phyloP scores from a whole-genome alignment of 2,797 vertebrate species.

The Scolopax rusticola region DNA sequence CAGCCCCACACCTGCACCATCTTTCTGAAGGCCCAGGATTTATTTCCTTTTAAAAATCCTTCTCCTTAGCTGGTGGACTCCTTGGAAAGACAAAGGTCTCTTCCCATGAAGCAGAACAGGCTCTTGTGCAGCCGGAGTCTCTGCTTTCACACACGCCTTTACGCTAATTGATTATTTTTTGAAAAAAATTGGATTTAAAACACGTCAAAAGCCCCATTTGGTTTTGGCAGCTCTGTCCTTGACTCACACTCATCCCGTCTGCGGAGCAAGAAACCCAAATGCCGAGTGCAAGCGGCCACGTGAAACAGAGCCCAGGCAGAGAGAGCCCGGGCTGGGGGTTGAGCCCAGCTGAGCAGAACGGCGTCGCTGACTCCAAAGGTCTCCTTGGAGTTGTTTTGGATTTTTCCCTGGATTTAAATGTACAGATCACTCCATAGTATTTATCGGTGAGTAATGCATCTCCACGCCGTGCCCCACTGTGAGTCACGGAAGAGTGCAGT shows the following conservation, averaged over 20 bases:
- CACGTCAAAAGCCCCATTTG: not conserved
- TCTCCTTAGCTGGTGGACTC: not conserved
- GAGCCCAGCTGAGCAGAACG: not conserved
- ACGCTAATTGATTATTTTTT: not conserved
- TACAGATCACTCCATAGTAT: not conserved
- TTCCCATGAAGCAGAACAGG: not conserved
- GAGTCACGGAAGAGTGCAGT: constrained; percentile 2
- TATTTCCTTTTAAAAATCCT: not conserved
- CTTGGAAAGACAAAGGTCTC: not conserved
- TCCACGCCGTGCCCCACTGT: not conserved
- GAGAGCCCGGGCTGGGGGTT: not conserved
- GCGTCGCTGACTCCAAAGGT: not conserved
- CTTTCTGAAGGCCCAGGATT: not conserved
- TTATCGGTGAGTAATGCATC: not conserved
- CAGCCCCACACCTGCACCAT: not conserved
- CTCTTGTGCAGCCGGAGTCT: not conserved
- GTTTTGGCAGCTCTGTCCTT: not conserved
- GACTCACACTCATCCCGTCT: not conserved
- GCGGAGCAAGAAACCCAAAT: not conserved
- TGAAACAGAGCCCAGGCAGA: not conserved
- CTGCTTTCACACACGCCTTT: not conserved
- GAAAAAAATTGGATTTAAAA: not conserved
- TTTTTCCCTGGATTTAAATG: not conserved
- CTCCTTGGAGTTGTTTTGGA: not conserved
- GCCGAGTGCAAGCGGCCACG: not conserved